These are phyloP conservation scores for Archocentrus centrarchus DNA, from an alignment of 2,113 vertebrate species.

Conservation along the genomic window DNA sequence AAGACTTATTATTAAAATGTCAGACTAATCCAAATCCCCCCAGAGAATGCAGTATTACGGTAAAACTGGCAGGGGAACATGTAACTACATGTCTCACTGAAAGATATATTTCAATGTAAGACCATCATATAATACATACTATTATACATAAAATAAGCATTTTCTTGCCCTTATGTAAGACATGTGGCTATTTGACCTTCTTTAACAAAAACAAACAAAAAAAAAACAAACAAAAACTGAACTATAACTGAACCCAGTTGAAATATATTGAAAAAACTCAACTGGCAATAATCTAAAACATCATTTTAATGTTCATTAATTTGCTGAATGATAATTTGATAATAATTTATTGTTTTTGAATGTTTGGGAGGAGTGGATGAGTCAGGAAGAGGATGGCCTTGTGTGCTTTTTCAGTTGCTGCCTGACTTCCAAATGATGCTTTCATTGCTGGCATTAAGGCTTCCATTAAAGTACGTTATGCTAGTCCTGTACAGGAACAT, in stretches of 20 bases:
- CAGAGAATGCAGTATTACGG: conserved; percentile 44
- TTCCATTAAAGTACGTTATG: conserved; percentile 74
- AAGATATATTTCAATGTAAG: conserved; percentile 21
- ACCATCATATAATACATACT: background rate
- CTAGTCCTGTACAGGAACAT: background rate
- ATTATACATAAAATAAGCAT: background rate
- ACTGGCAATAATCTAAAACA: background rate
- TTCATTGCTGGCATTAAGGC: conserved; percentile 77
- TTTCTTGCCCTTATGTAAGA: background rate
- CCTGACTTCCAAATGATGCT: conserved; percentile 73
- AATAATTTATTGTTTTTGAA: background rate
- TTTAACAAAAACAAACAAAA: no score
- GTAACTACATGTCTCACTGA: conserved; percentile 14
- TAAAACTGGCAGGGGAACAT: conserved; percentile 32
- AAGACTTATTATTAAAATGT: conserved; percentile 57
- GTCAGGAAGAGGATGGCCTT: conserved; percentile 74
- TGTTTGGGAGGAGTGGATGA: conserved; percentile 72
- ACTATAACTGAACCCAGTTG: background rate
- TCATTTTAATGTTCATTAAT: background rate
- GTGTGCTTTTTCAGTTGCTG: conserved; percentile 62
- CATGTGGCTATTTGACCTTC: background rate
- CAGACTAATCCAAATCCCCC: conserved; percentile 62
- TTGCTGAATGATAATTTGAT: background rate
- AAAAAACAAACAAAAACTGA: background rate
- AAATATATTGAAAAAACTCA: background rate